Base-by-base conservation (phyloP, 2,113 vertebrate species). In the Smithornis capensis region DNA sequence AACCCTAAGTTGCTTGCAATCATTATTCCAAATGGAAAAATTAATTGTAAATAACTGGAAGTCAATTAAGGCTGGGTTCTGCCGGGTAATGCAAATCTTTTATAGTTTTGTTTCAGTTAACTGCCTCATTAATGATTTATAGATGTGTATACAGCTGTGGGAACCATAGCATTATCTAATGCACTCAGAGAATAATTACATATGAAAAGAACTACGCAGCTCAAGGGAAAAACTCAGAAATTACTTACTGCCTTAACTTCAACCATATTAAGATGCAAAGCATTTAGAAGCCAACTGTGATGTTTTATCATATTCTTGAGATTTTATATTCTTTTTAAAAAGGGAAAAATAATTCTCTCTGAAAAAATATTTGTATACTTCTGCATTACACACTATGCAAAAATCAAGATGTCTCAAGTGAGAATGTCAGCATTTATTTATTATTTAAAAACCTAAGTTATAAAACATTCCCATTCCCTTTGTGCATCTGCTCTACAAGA, bases 91-190 rank as follows among this genome's bases (percentile, higher is more conserved):
- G 96, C 96, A 97, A 98, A 98, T 97, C 97, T 98, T 98, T 98
- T 98, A 98, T 95, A 97, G 97, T 97, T 98, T 98, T 98, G 95
- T 97, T 98, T 98, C 96, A 97, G 97, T 97, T 98, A 98, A 98
- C 97, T 98, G 97, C 97, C 97, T 98, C 97, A 98, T 98, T 98
- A 98, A 98, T 98, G 97, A 98, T 98, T 98, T 98, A 98, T 98
- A 97, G 97, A 97, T 98, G 96, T 97, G 95, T 97, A 97, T 97
- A 97, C 96, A 98, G 97, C 97, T 98, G 96, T 97, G 97, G 97
- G 97, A 98, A 98, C 93, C 89, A 96, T 83, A 92, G 95, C 95
- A 97, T 98, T 98, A 97, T 98, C 96, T 98, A 97, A 98, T 96
- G 97, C 96, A 96, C 97, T 97, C 95, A 86, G 96, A 98, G 97